A percentile compares a stretch with the other conserved stretches of the same genome.
These are phyloP conservation scores for Typhlomys cinereus DNA, from an alignment of 2,113 vertebrate genomes.

Conservation along the genomic window DNA sequence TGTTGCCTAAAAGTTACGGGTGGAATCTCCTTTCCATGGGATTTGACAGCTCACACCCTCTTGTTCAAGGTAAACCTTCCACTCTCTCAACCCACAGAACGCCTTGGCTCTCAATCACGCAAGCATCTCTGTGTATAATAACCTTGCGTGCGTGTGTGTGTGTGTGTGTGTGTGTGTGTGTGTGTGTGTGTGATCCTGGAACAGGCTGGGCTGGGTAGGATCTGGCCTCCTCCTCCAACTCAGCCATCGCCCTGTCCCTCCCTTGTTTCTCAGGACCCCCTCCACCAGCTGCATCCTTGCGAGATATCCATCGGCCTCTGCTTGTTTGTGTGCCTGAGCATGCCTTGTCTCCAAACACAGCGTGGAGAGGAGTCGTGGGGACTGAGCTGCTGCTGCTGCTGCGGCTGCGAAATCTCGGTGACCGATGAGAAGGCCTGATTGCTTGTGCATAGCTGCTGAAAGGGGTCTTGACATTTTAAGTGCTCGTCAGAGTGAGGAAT, in stretches of 20 bases:
- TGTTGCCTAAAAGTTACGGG: background rate
- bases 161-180: too few species aligned
- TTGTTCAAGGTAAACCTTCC: background rate
- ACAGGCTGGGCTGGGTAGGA: background rate
- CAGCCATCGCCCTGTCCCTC: background rate
- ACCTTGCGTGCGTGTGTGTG: slow-evolving; percentile 10
- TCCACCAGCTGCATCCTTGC: background rate
- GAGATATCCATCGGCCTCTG: too few species aligned
- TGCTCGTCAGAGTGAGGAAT: slow-evolving; percentile 88
- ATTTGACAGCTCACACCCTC: slow-evolving; percentile 13
- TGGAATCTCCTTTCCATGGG: background rate
- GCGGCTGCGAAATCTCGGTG: slow-evolving; percentile 66
- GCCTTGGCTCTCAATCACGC: background rate
- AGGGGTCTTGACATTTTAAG: slow-evolving; percentile 88
- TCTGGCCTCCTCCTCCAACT: background rate
- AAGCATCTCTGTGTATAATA: background rate
- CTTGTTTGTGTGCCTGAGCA: slow-evolving; percentile 19
- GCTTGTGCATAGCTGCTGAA: slow-evolving; percentile 85
- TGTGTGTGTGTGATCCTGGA: background rate
- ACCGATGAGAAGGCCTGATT: slow-evolving; percentile 84
- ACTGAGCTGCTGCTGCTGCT: background rate
- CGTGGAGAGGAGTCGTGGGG: slow-evolving; percentile 30
- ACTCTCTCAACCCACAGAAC: background rate
- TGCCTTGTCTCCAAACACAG: background rate
- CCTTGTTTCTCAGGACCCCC: background rate